Evolutionary conservation across 2,113 vertebrate species (phyloP).

Genomic region (Theristicus caerulescens): DNA sequence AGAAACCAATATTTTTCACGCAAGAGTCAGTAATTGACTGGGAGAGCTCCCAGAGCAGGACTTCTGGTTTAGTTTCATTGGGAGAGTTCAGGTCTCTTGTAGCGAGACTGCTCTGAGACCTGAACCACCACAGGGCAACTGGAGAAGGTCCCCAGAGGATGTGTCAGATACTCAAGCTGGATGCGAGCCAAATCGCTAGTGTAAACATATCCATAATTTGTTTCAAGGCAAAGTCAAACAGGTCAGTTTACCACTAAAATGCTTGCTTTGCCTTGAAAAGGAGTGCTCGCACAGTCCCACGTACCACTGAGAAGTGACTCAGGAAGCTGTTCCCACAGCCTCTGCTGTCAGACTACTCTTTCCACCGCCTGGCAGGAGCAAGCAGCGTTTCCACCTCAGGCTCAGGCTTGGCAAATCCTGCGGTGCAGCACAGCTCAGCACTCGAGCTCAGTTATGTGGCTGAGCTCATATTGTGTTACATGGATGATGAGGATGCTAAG

Average conservation of each 20-base stretch:
- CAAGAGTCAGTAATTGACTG: background rate
- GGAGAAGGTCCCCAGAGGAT: background rate
- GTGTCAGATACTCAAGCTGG: background rate
- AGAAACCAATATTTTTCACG: background rate
- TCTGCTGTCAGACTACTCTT: background rate
- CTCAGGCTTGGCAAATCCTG: background rate
- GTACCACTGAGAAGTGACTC: background rate
- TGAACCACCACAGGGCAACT: background rate
- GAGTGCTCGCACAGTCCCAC: fast-evolving
- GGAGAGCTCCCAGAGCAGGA: background rate
- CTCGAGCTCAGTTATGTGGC: background rate
- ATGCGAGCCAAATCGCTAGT: background rate
- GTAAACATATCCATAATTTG: background rate
- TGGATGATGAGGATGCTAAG: background rate
- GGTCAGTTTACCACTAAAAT: background rate
- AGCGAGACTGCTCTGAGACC: background rate
- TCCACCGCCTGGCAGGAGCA: background rate
- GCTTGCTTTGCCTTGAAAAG: background rate
- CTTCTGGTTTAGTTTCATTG: background rate
- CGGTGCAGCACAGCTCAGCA: background rate
- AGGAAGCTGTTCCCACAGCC: background rate
- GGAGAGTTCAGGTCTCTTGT: background rate
- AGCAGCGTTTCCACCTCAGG: background rate
- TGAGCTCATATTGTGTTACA: background rate
- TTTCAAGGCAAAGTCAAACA: background rate